These are phyloP conservation scores for Athrips mouffetella DNA, from an alignment of 2,888 invertebrate genomes.

Conservation along the genomic window DNA sequence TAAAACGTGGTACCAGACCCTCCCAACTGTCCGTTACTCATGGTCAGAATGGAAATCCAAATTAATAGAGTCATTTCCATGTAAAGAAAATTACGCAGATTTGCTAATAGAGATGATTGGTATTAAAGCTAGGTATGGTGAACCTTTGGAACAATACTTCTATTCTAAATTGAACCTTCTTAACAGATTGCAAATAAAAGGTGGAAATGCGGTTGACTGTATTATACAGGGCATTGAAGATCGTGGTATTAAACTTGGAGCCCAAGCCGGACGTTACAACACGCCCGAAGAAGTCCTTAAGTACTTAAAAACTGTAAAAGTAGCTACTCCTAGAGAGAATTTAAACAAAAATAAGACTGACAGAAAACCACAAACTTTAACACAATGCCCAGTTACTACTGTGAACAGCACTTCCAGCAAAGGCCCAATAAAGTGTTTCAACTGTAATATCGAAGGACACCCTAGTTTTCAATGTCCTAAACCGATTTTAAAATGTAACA, in stretches of 20 bases:
- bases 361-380: neutral
- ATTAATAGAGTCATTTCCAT: conserved; percentile 21
- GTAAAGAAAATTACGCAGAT: conserved; percentile 21
- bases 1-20: conserved; percentile 25
- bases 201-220: conserved; percentile 10
- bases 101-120: conserved; percentile 14
- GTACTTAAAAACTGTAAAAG: neutral
- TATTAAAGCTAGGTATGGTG: neutral
- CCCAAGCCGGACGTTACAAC: neutral
- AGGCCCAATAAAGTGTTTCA: neutral
- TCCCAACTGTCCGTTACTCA: conserved; percentile 19
- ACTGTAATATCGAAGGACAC: too few relatives aligned
- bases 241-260: neutral
- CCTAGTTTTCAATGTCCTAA: neutral
- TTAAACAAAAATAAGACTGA: neutral
- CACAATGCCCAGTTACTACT: neutral
- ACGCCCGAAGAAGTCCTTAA: neutral
- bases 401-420: neutral
- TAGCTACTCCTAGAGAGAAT: neutral
- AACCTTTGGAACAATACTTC: conserved; percentile 10
- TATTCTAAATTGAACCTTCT: conserved; percentile 5
- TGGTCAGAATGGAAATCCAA: conserved; percentile 28
- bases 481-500: neutral
- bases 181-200: conserved; percentile 6
- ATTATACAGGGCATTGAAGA: conserved; percentile 8